Percentiles rank a stretch among this genome's conserved stretches.
These are phyloP conservation scores for Cepaea hortensis DNA, from an alignment of 2,888 invertebrate genomes.

Conservation along the genomic window DNA sequence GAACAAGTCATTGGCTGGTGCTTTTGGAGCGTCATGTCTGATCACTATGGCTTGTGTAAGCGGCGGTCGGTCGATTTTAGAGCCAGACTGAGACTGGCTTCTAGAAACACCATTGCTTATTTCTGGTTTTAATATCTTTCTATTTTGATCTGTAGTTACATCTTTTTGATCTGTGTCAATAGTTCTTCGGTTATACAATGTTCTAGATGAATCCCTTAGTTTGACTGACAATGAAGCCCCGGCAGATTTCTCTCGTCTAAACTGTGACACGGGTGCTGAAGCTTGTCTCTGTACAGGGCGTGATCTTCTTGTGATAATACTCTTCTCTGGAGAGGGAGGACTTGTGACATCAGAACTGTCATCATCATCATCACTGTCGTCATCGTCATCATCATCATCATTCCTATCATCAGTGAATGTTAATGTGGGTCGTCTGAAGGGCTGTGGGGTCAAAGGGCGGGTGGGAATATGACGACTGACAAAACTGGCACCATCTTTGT, in stretches of 20 bases:
- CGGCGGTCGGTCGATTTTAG: not conserved
- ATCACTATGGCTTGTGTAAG: not conserved
- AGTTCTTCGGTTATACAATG: conserved; percentile 27
- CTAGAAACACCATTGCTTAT: conserved; percentile 17
- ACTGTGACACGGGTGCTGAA: conserved; percentile 27
- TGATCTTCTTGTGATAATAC: conserved; percentile 7
- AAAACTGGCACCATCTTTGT: conserved; percentile 1
- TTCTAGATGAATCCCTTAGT: conserved; percentile 6
- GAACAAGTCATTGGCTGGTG: conserved; percentile 11
- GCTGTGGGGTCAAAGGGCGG: conserved; percentile 62
- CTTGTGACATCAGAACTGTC: conserved; percentile 20
- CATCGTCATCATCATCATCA: conserved; percentile 29
- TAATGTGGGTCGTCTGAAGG: conserved; percentile 54
- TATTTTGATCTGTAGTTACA: not conserved
- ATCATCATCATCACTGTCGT: not conserved
- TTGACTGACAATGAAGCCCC: conserved; percentile 3
- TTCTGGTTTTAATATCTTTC: not conserved
- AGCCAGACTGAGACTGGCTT: conserved; percentile 25
- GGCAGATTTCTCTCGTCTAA: conserved; percentile 30
- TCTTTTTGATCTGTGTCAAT: conserved; percentile 18
- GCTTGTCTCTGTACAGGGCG: conserved; percentile 43
- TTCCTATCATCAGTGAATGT: conserved; percentile 25
- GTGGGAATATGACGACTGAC: conserved; percentile 30
- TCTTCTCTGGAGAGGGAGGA: conserved; percentile 23
- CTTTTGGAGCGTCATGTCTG: conserved; percentile 27